Evolutionary conservation across 2,797 vertebrate genomes (phyloP).

Genomic region (Chaetodon trifasciatus): DNA sequence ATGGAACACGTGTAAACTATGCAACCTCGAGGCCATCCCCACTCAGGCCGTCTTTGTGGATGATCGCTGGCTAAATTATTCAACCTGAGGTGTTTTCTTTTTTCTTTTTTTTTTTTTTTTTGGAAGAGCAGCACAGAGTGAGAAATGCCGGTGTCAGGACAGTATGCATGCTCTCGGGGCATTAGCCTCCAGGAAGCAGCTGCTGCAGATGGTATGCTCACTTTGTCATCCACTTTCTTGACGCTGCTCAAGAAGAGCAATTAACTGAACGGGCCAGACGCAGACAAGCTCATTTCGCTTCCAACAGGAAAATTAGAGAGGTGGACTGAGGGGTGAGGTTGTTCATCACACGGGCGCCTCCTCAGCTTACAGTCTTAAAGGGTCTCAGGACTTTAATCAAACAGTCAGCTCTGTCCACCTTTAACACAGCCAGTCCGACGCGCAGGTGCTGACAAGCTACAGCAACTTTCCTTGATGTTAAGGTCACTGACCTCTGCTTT

Average conservation of each 20-base stretch:
- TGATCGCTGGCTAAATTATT: slow-evolving; percentile 83
- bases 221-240: slow-evolving; percentile 79
- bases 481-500: slow-evolving; percentile 55
- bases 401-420: slow-evolving; percentile 45
- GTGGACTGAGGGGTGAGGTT: slow-evolving; percentile 51
- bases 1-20: slow-evolving; percentile 66
- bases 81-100: slow-evolving; percentile 76
- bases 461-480: slow-evolving; percentile 61
- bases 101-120: slow-evolving; percentile 67
- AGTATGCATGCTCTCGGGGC: slow-evolving; percentile 76
- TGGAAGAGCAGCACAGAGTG: slow-evolving; percentile 64
- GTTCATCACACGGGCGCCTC: slow-evolving; percentile 62
- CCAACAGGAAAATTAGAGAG: slow-evolving; percentile 74
- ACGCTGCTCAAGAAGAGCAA: slow-evolving; percentile 64
- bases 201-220: slow-evolving; percentile 81
- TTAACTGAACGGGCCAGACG: slow-evolving; percentile 61
- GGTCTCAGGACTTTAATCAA: slow-evolving; percentile 68
- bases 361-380: slow-evolving; percentile 66
- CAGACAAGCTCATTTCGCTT: slow-evolving; percentile 56
- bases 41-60: slow-evolving; percentile 55
- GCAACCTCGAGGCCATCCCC: slow-evolving; percentile 49
- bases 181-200: slow-evolving; percentile 79
- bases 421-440: slow-evolving; percentile 49
- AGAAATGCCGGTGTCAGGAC: slow-evolving; percentile 80
- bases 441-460: slow-evolving; percentile 62